phyloP scores from a whole-genome alignment of 1,140 invertebrate genomes.

The Sinella curviseta region DNA sequence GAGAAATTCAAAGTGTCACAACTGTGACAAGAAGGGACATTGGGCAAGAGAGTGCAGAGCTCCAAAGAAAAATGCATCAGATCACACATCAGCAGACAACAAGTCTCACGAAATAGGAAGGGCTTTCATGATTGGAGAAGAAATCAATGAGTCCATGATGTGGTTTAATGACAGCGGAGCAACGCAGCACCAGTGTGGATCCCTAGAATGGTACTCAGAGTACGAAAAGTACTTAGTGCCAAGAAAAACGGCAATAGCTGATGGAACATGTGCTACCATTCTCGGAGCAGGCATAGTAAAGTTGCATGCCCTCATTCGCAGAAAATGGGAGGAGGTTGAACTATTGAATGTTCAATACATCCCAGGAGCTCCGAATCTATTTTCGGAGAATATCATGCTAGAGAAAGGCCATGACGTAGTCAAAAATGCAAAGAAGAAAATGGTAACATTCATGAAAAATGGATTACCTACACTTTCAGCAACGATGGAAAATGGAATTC shows the following conservation, averaged over 20 bases:
- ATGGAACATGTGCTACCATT: not conserved
- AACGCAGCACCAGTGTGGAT: too few species aligned
- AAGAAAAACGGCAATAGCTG: not conserved
- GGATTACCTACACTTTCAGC: not conserved
- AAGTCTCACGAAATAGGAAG: not conserved
- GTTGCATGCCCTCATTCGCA: conserved; percentile 27
- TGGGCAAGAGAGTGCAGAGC: conserved; percentile 28
- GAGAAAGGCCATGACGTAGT: conserved; percentile 31
- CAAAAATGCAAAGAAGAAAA: conserved; percentile 8
- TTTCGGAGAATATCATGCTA: conserved; percentile 2
- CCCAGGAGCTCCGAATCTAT: conserved; percentile 11
- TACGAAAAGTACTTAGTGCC: too few species aligned
- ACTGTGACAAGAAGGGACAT: conserved; percentile 30
- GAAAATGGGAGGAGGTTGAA: conserved; percentile 19
- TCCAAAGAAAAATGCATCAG: not conserved
- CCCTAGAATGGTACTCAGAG: not conserved
- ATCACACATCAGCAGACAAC: too few species aligned
- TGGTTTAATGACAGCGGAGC: too few species aligned
- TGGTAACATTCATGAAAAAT: not conserved
- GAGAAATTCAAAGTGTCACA: conserved; percentile 31
- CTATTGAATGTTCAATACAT: conserved; percentile 29
- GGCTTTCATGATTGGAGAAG: too few species aligned
- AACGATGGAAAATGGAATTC: not conserved
- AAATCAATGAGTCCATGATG: too few species aligned
- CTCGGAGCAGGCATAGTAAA: conserved; percentile 28